Conservation (phyloP, 1,140 invertebrate species). For the Euborellia annulipes region DNA sequence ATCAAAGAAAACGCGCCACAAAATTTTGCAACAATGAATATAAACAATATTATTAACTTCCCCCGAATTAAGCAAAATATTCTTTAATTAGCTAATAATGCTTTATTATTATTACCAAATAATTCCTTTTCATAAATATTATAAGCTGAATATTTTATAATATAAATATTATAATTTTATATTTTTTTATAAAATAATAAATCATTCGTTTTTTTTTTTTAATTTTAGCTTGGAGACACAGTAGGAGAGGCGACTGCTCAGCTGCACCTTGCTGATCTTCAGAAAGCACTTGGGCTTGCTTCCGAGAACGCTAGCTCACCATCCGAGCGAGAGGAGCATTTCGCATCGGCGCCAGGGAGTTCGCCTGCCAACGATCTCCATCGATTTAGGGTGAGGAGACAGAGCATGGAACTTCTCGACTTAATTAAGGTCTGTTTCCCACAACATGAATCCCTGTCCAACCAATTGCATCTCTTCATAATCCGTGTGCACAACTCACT, state of each 20-base stretch:
- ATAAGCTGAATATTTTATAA: too few relatives aligned
- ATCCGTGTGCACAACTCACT: neutral
- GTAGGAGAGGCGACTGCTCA: conserved; percentile 83
- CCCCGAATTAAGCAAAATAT: too few relatives aligned
- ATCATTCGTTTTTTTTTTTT: conserved; percentile 12
- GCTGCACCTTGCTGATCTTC: conserved; percentile 80
- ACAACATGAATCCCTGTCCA: too few relatives aligned
- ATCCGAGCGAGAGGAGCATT: conserved; percentile 21
- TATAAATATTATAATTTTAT: too few relatives aligned
- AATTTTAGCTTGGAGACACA: conserved; percentile 60
- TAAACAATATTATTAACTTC: too few relatives aligned
- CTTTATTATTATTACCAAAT: too few relatives aligned
- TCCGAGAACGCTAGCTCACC: conserved; percentile 26
- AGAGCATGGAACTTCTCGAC: conserved; percentile 94
- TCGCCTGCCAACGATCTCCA: conserved; percentile 22
- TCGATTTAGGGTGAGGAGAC: conserved; percentile 53
- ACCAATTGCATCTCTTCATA: neutral
- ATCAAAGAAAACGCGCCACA: too few relatives aligned
- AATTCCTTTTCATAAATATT: too few relatives aligned
- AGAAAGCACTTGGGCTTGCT: conserved; percentile 64
- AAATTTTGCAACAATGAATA: too few relatives aligned
- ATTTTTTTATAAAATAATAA: too few relatives aligned
- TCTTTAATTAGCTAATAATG: too few relatives aligned
- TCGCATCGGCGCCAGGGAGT: conserved; percentile 15
- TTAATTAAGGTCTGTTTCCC: conserved; percentile 61